Percentiles rank a stretch among this genome's conserved stretches.
These are phyloP conservation scores for Gryllus bimaculatus DNA, from an alignment of 1,140 invertebrate species.

Conservation along the genomic window DNA sequence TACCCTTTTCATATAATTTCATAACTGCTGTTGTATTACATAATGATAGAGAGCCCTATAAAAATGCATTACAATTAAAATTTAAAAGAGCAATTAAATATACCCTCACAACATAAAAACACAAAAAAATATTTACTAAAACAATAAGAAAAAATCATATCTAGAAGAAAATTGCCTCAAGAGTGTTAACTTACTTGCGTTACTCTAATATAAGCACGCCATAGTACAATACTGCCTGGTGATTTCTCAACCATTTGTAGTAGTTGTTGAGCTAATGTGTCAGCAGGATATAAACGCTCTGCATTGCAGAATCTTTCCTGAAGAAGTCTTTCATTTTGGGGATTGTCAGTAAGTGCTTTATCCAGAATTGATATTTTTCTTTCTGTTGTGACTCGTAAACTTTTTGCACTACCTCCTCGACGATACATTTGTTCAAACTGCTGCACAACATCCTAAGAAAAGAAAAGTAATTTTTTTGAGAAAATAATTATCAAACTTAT, in stretches of 20 bases:
- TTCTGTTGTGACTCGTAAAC: constrained; percentile 34
- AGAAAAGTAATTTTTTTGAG: background rate
- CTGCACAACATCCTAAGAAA: constrained; percentile 26
- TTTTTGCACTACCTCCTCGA: constrained; percentile 35
- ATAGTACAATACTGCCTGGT: constrained; percentile 29
- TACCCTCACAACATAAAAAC: background rate
- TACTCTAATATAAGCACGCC: constrained; percentile 47
- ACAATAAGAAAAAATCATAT: too few species aligned
- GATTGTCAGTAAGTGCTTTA: constrained; percentile 43
- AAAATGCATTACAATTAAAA: background rate
- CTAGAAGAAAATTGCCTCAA: background rate
- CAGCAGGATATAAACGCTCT: constrained; percentile 41
- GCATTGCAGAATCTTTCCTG: constrained; percentile 40
- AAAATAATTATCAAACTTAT: background rate
- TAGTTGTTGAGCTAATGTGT: constrained; percentile 25
- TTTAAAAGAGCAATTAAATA: background rate
- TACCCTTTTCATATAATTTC: constrained; percentile 43
- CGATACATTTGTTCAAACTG: constrained; percentile 35
- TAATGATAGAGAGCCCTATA: constrained; percentile 43
- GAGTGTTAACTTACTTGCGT: constrained; percentile 30
- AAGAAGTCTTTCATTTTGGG: constrained; percentile 36
- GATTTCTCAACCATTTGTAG: constrained; percentile 11
- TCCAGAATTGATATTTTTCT: constrained; percentile 46
- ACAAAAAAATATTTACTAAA: too few species aligned
- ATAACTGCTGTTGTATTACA: constrained; percentile 47